phyloP scores from a whole-genome alignment of 1,140 invertebrate species.

The Drosophila nasuta region DNA sequence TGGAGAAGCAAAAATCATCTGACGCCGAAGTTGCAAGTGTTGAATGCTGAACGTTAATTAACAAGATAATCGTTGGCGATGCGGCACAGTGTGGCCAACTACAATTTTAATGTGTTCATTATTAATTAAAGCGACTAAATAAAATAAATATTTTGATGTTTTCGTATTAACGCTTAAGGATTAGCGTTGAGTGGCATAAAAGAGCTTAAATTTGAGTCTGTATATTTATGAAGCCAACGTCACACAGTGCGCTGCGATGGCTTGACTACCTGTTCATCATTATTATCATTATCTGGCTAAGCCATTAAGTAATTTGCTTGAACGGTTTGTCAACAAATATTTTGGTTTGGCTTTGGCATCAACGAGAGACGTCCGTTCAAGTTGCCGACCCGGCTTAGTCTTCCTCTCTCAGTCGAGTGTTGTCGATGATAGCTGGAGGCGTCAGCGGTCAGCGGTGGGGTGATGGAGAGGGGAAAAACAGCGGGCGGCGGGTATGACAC shows the following conservation, averaged over 20 bases:
- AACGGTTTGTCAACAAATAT: constrained; percentile 69
- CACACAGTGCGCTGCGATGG: not conserved
- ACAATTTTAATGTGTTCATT: no score
- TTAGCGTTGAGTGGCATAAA: not conserved
- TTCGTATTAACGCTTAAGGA: not conserved
- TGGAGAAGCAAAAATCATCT: constrained; percentile 3
- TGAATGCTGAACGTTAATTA: constrained; percentile 56
- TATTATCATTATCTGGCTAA: constrained; percentile 48
- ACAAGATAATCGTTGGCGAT: constrained; percentile 66
- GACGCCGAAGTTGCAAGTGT: constrained; percentile 3
- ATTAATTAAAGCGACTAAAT: not conserved
- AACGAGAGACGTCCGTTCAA: constrained; percentile 27
- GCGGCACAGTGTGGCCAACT: constrained; percentile 32
- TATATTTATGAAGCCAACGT: not conserved
- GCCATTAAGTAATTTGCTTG: constrained; percentile 66
- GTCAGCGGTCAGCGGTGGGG: not conserved
- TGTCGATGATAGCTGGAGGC: constrained; percentile 5
- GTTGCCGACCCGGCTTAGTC: constrained; percentile 28
- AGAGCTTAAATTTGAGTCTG: not conserved
- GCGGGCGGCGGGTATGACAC: constrained; percentile 33
- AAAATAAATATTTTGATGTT: not conserved
- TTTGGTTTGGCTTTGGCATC: constrained; percentile 18
- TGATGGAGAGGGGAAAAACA: not conserved
- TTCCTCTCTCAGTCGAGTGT: constrained; percentile 19
- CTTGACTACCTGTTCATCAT: constrained; percentile 33